Evolutionary conservation across 2,113 vertebrate species (phyloP).

Genomic region (Enhydra lutris): DNA sequence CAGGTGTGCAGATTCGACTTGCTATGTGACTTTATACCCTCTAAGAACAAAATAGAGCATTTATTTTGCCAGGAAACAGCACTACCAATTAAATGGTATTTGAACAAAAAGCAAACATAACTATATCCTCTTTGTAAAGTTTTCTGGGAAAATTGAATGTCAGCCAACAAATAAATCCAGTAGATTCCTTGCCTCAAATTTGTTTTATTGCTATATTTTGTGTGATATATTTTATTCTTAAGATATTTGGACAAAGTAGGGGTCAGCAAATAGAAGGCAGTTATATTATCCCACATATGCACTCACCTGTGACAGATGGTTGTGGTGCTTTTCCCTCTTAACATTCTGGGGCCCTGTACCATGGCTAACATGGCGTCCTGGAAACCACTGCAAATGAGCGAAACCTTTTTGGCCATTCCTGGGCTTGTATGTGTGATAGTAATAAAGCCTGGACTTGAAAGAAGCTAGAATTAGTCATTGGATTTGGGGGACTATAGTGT

Average conservation of each 20-base stretch:
- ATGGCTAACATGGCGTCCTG: neutral
- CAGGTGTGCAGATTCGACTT: constrained; percentile 84
- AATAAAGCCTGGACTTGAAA: constrained; percentile 19
- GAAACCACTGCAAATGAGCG: neutral
- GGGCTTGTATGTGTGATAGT: neutral
- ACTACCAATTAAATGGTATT: neutral
- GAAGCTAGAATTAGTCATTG: neutral
- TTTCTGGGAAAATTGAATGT: neutral
- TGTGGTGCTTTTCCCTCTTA: neutral
- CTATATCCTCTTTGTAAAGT: neutral
- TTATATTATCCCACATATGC: neutral
- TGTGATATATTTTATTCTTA: neutral
- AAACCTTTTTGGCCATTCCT: neutral
- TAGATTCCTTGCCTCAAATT: neutral
- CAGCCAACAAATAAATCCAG: neutral
- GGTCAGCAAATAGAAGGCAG: neutral
- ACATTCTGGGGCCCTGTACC: neutral
- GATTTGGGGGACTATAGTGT: neutral
- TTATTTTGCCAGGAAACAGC: constrained; percentile 2
- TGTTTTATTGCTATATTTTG: constrained; percentile 20
- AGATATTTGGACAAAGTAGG: neutral
- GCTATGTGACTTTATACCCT: neutral
- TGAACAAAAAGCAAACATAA: neutral
- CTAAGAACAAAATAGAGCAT: neutral
- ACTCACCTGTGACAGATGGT: neutral